Percentiles rank a stretch among this genome's conserved stretches.
These are phyloP conservation scores for Tetanocera ferruginea DNA, from an alignment of 2,888 invertebrate genomes.

Conservation along the genomic window DNA sequence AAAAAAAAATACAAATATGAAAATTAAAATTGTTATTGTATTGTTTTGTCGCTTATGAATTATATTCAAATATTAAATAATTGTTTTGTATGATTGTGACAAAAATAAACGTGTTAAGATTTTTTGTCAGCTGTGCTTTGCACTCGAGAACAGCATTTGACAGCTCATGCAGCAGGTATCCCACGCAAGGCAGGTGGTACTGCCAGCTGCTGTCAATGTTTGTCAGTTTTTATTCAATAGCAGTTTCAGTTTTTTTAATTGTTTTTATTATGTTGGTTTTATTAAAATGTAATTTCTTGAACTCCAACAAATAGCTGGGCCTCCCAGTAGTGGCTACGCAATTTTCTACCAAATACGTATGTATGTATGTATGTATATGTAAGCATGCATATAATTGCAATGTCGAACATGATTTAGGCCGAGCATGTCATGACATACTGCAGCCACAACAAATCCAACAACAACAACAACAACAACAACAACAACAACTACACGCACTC, in stretches of 20 bases:
- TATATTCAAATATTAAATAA: conserved; percentile 46
- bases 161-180: not conserved
- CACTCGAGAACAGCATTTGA: conserved; percentile 19
- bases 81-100: conserved; percentile 39
- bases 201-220: conserved; percentile 40
- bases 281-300: not conserved
- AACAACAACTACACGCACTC: not conserved
- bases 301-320: no score
- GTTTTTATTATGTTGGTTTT: not conserved
- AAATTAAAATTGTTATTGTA: not conserved
- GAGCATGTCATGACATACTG: not conserved
- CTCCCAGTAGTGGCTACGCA: not conserved
- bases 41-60: conserved; percentile 54
- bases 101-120: conserved; percentile 49
- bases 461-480: not conserved
- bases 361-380: not conserved
- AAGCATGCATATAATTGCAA: conserved; percentile 31
- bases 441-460: conserved; percentile 3
- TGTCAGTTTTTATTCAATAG: not conserved
- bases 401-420: conserved; percentile 39
- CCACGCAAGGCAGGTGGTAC: conserved; percentile 44
- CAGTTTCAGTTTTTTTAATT: not conserved
- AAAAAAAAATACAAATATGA: not conserved
- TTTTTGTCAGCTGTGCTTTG: conserved; percentile 49
- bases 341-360: not conserved